A percentile compares a stretch with the other conserved stretches of the same genome.
Conservation (phyloP, 2,113 vertebrate genomes). For the Leucoraja erinaceus region DNA sequence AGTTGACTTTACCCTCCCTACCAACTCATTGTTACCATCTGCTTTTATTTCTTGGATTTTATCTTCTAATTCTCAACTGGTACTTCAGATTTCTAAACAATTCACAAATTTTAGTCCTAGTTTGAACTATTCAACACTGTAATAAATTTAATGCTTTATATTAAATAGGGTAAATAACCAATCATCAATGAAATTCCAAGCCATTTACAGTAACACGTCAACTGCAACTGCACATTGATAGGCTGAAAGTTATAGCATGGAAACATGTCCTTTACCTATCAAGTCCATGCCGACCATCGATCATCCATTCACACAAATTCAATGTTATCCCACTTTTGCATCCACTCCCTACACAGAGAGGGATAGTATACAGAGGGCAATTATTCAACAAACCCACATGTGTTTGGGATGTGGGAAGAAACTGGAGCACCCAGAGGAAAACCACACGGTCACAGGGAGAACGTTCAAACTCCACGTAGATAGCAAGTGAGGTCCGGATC, state of each 20-base stretch:
- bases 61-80: background rate
- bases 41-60: background rate
- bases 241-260: conserved; percentile 39
- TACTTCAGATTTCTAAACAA: background rate
- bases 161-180: background rate
- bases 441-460: no score
- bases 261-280: no score
- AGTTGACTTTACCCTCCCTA: background rate
- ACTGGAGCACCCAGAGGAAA: no score
- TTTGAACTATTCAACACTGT: background rate
- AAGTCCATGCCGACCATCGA: no score
- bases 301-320: no score
- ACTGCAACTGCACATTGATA: conserved; percentile 45
- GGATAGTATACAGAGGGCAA: no score
- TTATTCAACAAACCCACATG: no score
- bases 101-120: background rate
- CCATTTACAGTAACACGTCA: conserved; percentile 46
- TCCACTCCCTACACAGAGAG: no score
- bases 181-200: conserved; percentile 46
- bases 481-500: no score
- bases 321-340: no score
- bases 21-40: background rate
- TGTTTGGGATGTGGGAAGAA: no score
- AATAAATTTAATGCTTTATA: background rate
- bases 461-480: no score